A percentile compares a stretch with the other conserved stretches of the same genome.
These are phyloP conservation scores for Atherinomorus stipes DNA, from an alignment of 2,113 vertebrate genomes.

Conservation along the genomic window DNA sequence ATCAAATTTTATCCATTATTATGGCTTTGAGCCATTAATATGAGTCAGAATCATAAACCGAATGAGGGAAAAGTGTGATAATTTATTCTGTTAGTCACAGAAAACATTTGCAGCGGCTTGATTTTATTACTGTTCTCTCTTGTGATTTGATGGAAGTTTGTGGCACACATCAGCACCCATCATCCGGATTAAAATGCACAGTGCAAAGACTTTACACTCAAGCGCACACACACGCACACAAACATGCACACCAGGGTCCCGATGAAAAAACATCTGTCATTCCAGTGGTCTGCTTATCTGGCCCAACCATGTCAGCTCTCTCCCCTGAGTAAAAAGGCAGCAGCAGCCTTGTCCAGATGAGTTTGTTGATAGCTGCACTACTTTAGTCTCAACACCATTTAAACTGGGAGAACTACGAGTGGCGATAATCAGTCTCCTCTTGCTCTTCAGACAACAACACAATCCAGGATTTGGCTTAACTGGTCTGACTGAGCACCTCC, in stretches of 20 bases:
- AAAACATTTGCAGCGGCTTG: slow-evolving; percentile 14
- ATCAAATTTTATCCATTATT: too few relatives aligned
- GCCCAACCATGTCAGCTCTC: slow-evolving; percentile 61
- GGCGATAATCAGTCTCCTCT: slow-evolving; percentile 69
- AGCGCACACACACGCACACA: slow-evolving; percentile 12
- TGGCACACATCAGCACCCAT: slow-evolving; percentile 53
- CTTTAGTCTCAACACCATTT: slow-evolving; percentile 69
- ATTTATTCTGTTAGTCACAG: slow-evolving; percentile 3
- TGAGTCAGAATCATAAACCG: not conserved
- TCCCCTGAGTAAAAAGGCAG: slow-evolving; percentile 59
- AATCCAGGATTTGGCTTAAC: slow-evolving; percentile 17
- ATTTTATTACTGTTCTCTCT: slow-evolving; percentile 40
- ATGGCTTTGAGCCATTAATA: too few relatives aligned
- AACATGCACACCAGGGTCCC: slow-evolving; percentile 33
- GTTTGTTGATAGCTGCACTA: slow-evolving; percentile 48
- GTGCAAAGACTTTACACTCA: slow-evolving; percentile 49
- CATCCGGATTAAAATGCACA: slow-evolving; percentile 66
- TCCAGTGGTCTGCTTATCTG: slow-evolving; percentile 73
- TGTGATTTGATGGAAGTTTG: slow-evolving; percentile 37
- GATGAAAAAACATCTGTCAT: slow-evolving; percentile 64
- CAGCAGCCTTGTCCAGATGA: slow-evolving; percentile 49
- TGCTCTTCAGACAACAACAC: slow-evolving; percentile 43
- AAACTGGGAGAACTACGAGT: slow-evolving; percentile 75
- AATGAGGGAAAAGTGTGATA: slow-evolving; percentile 2
- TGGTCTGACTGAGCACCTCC: slow-evolving; percentile 37